These are phyloP conservation scores for Ciconia nigra DNA, from an alignment of 2,797 vertebrate species.

Conservation along the genomic window DNA sequence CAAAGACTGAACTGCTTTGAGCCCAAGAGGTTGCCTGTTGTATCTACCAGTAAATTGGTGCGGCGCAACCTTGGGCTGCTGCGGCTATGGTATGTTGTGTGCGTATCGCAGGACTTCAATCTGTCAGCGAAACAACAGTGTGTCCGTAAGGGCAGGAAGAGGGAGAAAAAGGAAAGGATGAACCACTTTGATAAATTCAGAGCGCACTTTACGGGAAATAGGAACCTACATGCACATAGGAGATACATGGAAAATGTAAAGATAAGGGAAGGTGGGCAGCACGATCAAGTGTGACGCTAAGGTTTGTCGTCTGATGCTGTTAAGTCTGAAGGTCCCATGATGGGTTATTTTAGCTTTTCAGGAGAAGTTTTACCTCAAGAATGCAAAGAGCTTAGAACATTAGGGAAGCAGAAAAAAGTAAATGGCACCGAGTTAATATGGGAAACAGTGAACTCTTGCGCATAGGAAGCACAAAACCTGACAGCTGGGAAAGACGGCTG, in stretches of 20 bases:
- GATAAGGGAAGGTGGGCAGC: background rate
- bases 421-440: background rate
- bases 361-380: background rate
- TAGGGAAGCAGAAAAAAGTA: background rate
- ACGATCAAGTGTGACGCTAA: rapidly evolving
- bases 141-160: background rate
- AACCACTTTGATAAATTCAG: background rate
- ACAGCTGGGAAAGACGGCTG: background rate
- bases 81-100: rapidly evolving
- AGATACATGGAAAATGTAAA: background rate
- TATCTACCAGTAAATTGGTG: background rate
- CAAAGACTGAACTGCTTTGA: background rate
- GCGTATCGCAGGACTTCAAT: background rate
- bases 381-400: background rate
- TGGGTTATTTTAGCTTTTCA: background rate
- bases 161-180: background rate
- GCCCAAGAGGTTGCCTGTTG: background rate
- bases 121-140: rapidly evolving
- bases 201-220: rapidly evolving
- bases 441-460: background rate
- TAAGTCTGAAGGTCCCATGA: background rate
- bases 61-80: background rate
- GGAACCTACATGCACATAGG: rapidly evolving
- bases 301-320: background rate
- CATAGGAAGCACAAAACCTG: background rate